A percentile compares a stretch with the other conserved stretches of the same genome.
These are phyloP conservation scores for Eledona agricola DNA, from an alignment of 2,888 invertebrate species.

Conservation along the genomic window DNA sequence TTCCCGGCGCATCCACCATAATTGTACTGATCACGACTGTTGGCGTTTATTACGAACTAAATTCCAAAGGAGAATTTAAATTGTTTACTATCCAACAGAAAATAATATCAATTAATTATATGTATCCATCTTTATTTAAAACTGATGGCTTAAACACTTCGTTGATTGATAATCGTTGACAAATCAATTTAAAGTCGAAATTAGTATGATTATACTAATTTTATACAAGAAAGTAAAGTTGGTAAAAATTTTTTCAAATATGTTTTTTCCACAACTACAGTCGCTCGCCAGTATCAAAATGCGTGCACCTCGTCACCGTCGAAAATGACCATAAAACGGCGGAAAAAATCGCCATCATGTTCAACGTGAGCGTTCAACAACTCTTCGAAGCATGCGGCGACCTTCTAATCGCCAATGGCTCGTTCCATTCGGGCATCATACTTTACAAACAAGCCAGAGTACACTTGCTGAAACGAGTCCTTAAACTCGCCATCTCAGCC, in stretches of 20 bases:
- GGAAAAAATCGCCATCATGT: conserved; percentile 67
- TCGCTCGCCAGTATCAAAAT: conserved; percentile 64
- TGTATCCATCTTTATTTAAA: too few species aligned
- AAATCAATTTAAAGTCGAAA: too few species aligned
- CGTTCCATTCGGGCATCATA: conserved; percentile 79
- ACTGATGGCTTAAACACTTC: too few species aligned
- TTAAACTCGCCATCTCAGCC: conserved; percentile 68
- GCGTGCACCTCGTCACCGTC: conserved; percentile 67
- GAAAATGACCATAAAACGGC: conserved; percentile 67
- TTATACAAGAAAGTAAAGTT: background rate
- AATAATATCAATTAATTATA: too few species aligned
- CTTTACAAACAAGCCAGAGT: conserved; percentile 75
- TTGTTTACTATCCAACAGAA: too few species aligned
- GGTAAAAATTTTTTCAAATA: conserved; percentile 1
- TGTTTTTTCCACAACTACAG: conserved; percentile 44
- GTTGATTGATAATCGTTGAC: too few species aligned
- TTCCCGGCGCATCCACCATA: too few species aligned
- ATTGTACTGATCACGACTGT: too few species aligned
- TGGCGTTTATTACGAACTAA: too few species aligned
- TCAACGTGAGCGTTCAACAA: conserved; percentile 71
- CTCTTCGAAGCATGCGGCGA: conserved; percentile 84
- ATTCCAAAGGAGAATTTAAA: too few species aligned
- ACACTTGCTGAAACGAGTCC: conserved; percentile 67
- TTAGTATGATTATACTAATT: too few species aligned
- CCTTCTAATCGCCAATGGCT: conserved; percentile 76